A percentile compares a stretch with the other conserved stretches of the same genome.
These are phyloP conservation scores for Salminus brasiliensis DNA, from an alignment of 2,113 vertebrate species.

Conservation along the genomic window DNA sequence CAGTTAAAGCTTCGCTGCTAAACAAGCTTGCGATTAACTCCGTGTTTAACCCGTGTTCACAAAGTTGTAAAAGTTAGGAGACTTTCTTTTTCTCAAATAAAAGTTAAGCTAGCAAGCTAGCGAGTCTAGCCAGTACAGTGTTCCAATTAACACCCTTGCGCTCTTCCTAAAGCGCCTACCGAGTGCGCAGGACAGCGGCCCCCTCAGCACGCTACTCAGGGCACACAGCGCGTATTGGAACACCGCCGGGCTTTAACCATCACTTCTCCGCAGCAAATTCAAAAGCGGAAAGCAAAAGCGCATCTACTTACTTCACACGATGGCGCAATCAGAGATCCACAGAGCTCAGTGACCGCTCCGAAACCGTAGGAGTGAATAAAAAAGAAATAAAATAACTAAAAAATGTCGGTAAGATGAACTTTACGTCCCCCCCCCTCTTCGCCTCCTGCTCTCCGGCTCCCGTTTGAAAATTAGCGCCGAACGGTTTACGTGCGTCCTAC, in stretches of 20 bases:
- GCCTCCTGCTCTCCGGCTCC: constrained; percentile 43
- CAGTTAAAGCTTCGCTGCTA: too few species aligned
- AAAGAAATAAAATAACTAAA: not conserved
- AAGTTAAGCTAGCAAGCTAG: too few species aligned
- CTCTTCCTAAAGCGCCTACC: not conserved
- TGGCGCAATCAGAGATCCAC: not conserved
- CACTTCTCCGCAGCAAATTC: not conserved
- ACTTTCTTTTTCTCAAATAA: too few species aligned
- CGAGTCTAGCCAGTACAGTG: too few species aligned
- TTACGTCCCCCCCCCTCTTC: not conserved
- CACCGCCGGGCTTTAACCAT: not conserved
- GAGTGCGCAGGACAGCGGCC: not conserved
- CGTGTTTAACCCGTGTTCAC: too few species aligned
- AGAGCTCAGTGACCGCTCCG: not conserved
- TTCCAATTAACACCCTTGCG: not conserved
- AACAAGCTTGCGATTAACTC: too few species aligned
- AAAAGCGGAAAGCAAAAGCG: constrained; percentile 1
- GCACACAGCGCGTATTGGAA: not conserved
- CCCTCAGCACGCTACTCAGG: not conserved
- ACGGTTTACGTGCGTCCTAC: constrained; percentile 63
- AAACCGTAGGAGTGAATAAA: not conserved
- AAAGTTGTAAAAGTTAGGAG: too few species aligned
- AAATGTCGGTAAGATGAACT: not conserved
- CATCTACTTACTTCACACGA: not conserved
- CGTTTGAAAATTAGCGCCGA: constrained; percentile 81